Percentiles rank a stretch among this genome's conserved stretches.
Conservation (phyloP, 2,113 vertebrate genomes). For the Microtus montanus region DNA sequence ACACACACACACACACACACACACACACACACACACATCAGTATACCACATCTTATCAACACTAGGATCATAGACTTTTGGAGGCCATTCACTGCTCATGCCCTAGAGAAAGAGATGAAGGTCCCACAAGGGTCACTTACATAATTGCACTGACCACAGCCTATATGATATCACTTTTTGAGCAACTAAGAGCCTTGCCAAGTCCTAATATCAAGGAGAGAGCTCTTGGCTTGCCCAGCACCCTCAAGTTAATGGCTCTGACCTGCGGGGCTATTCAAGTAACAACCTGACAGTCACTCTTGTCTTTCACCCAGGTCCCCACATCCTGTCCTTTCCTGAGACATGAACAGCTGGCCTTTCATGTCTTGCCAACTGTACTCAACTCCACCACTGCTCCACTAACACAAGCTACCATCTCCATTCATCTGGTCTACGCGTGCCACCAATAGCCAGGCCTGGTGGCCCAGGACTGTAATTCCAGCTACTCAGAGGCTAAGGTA, state of each 20-base stretch:
- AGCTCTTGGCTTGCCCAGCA: background rate
- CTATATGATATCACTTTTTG: background rate
- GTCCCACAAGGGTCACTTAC: background rate
- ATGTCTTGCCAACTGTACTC: background rate
- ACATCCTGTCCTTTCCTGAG: background rate
- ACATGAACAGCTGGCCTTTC: background rate
- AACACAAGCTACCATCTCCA: background rate
- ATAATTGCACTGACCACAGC: background rate
- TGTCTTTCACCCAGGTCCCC: background rate
- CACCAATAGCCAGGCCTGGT: background rate
- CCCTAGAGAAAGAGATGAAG: background rate
- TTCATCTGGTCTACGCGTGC: fast-evolving
- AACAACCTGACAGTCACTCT: background rate
- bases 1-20: background rate
- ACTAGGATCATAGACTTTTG: background rate
- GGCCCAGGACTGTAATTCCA: background rate
- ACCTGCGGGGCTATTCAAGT: background rate
- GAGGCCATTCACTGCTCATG: background rate
- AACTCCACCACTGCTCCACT: background rate
- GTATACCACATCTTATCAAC: background rate
- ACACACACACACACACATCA: background rate
- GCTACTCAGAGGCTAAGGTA: background rate
- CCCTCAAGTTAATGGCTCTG: background rate
- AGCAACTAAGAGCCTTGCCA: background rate
- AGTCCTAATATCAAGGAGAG: background rate